A percentile compares a stretch with the other conserved stretches of the same genome.
Conservation (phyloP, 2,888 invertebrate species). For the Lasius fuliginosus region DNA sequence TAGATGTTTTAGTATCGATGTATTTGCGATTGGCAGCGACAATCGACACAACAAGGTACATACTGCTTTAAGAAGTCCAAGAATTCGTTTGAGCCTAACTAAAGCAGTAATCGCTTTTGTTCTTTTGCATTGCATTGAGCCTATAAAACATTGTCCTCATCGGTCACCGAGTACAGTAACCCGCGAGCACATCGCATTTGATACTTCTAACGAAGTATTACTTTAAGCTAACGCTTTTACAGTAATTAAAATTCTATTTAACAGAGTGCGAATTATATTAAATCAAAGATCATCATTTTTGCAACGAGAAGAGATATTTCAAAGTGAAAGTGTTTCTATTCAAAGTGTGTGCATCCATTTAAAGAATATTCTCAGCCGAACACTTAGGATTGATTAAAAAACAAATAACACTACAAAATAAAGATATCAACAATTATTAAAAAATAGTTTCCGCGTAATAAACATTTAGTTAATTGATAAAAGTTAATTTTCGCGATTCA, state of each 20-base stretch:
- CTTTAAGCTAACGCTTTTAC: neutral
- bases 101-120: constrained; percentile 77
- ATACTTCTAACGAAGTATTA: constrained; percentile 52
- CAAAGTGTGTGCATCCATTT: neutral
- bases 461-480: neutral
- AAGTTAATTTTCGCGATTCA: neutral
- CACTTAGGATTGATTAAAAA: neutral
- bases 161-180: constrained; percentile 81
- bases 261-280: constrained; percentile 20
- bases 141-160: constrained; percentile 83
- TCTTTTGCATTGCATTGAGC: constrained; percentile 82
- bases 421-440: constrained; percentile 1
- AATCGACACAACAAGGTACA: constrained; percentile 44
- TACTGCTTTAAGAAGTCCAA: constrained; percentile 73
- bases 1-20: neutral
- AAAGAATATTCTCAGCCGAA: neutral
- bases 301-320: neutral
- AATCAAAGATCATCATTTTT: neutral
- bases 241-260: constrained; percentile 27
- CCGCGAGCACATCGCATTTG: constrained; percentile 76
- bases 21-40: constrained; percentile 9
- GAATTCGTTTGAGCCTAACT: constrained; percentile 83
- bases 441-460: neutral
- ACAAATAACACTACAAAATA: constrained; percentile 11
- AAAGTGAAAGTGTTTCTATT: constrained; percentile 31